A percentile compares a stretch with the other conserved stretches of the same genome.
Conservation (phyloP, 2,888 invertebrate species). For the Lasius platythorax region DNA sequence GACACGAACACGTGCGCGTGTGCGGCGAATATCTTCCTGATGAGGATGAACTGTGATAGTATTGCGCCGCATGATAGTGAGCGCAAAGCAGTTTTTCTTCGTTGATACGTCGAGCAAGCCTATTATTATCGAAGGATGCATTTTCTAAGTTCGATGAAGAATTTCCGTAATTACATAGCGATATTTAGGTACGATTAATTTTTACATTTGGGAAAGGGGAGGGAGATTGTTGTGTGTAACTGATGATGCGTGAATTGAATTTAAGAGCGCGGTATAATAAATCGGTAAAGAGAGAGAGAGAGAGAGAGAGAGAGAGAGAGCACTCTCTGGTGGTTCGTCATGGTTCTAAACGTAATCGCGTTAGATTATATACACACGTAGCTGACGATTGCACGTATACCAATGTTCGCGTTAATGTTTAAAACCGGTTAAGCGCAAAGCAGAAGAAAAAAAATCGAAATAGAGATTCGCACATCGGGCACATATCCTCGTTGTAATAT, state of each 20-base stretch:
- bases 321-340: slow-evolving; percentile 50
- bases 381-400: slow-evolving; percentile 62
- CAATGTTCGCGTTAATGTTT: slow-evolving; percentile 49
- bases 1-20: slow-evolving; percentile 57
- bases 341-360: slow-evolving; percentile 72
- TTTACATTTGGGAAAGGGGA: background rate
- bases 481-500: slow-evolving; percentile 37
- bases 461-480: slow-evolving; percentile 40
- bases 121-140: slow-evolving; percentile 53
- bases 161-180: slow-evolving; percentile 50
- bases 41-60: slow-evolving; percentile 72
- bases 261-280: slow-evolving; percentile 34
- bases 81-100: slow-evolving; percentile 46
- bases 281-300: background rate
- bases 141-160: slow-evolving; percentile 53
- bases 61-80: slow-evolving; percentile 60
- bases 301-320: no score
- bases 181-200: slow-evolving; percentile 51
- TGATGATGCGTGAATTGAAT: slow-evolving; percentile 1
- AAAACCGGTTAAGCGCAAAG: slow-evolving; percentile 27
- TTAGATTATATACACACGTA: slow-evolving; percentile 62
- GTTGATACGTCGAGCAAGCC: slow-evolving; percentile 45
- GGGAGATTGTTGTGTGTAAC: slow-evolving; percentile 23
- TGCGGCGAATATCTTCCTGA: slow-evolving; percentile 60
- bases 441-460: slow-evolving; percentile 25